Base-by-base conservation (phyloP, 1,140 invertebrate genomes). In the Drosophila gunungcola region DNA sequence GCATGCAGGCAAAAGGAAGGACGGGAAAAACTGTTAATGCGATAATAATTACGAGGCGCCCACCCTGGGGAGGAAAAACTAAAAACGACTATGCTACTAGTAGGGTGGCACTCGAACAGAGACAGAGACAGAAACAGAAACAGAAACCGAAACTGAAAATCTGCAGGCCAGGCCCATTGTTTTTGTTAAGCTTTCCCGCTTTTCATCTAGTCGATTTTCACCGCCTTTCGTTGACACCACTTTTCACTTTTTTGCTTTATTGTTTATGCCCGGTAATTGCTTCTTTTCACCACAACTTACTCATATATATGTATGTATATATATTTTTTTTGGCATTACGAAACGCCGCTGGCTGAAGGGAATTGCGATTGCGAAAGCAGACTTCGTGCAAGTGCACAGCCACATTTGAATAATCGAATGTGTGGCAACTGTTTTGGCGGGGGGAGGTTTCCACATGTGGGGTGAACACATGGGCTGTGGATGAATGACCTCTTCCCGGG, bases 31-130 rank as follows among this genome's bases (percentile, higher is more conserved):
- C 72, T 45, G 72, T 73, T 73, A 73, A 73, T 73, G 70, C 70
- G 70, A 73, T 73, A 73, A 73, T 73, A 73, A 73, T 74, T 74
- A 74, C 39, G 57, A 41, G 38, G 16, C 68, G 29, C 29, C 49
- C 39, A 12, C 38, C 49, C 7, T 1, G 27, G 11, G 11, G 25
- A 25, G 21, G 34, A 21, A 51, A 67, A 36, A 9, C 5, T 0
- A 5, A 6, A n/a, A 27, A 36, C 36, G n/a, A n/a, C n/a, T n/a
- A n/a, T n/a, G n/a, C n/a, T n/a, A 36, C 1, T 11, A 10, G 36
- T 10, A 3, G 11, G 21, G 43, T 29, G 11, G 12, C 25, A 32
- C 46, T 21, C 21, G 21, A 3, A 27, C 4, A 27, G 46, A 29
- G n/a, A 48, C 12, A 12, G 46, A 29, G n/a, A 13, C 12, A 6